Evolutionary conservation across 2,113 vertebrate genomes (phyloP).

Genomic region (Prolemur simus): DNA sequence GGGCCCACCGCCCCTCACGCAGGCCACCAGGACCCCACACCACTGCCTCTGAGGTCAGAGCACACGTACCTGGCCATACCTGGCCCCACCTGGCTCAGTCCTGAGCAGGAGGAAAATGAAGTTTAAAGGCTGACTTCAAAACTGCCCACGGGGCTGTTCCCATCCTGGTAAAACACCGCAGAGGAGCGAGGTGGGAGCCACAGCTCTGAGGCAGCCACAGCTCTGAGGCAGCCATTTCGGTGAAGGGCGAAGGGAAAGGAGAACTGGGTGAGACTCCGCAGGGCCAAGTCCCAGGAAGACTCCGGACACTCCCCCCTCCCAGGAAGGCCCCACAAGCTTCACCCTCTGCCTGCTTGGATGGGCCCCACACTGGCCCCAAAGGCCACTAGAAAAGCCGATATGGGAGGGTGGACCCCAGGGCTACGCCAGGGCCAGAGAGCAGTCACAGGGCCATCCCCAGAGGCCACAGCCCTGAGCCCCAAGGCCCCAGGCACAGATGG

Average conservation of each 20-base stretch:
- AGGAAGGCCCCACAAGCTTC: background rate
- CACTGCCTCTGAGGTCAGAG: background rate
- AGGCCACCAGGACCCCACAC: background rate
- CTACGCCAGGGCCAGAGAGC: background rate
- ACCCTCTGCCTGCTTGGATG: fast-evolving
- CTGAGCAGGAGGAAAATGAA: background rate
- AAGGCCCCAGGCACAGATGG: background rate
- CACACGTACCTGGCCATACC: too few species aligned
- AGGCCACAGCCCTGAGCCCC: background rate
- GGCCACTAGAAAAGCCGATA: background rate
- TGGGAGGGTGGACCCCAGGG: background rate
- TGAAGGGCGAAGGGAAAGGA: fast-evolving
- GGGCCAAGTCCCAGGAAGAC: background rate
- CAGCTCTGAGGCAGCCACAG: fast-evolving
- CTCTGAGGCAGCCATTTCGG: fast-evolving
- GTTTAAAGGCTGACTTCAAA: background rate
- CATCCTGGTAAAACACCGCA: background rate
- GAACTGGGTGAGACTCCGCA: background rate
- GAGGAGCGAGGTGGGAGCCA: background rate
- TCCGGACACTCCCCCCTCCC: fast-evolving
- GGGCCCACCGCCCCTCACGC: too few species aligned
- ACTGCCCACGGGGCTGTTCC: background rate
- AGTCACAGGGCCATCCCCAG: background rate
- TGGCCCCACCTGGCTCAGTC: too few species aligned
- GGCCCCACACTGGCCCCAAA: background rate